These are phyloP conservation scores for Platanista minor DNA, from an alignment of 2,113 vertebrate species.

Conservation along the genomic window DNA sequence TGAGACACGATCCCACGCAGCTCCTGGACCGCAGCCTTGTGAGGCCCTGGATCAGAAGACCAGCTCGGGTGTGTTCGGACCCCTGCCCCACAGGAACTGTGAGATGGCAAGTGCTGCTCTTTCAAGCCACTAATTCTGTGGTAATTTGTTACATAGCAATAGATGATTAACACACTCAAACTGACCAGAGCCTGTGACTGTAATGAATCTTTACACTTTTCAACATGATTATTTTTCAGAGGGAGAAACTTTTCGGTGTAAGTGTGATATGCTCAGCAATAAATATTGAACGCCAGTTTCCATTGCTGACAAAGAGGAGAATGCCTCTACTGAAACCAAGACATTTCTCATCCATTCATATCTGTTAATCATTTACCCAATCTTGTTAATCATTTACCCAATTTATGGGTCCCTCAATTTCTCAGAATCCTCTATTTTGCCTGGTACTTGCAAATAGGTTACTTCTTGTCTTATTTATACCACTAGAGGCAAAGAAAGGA, in stretches of 20 bases:
- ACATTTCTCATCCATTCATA: too few relatives aligned
- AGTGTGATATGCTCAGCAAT: too few relatives aligned
- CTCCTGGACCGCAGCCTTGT: accelerated
- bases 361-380: too few relatives aligned
- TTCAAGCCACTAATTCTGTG: not conserved
- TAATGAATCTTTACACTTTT: not conserved
- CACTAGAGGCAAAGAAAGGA: not conserved
- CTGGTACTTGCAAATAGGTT: not conserved
- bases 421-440: not conserved
- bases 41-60: not conserved
- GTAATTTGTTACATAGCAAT: accelerated
- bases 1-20: not conserved
- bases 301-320: not conserved
- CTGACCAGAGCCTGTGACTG: accelerated
- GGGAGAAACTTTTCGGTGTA: not conserved
- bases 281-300: not conserved
- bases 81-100: too few relatives aligned
- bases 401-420: accelerated
- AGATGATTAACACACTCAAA: not conserved
- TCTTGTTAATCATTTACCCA: accelerated
- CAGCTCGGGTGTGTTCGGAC: accelerated
- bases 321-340: not conserved
- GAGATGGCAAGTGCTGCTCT: accelerated
- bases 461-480: not conserved
- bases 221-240: not conserved